These are phyloP conservation scores for Anomalospiza imberbis DNA, from an alignment of 2,797 vertebrate species.

Conservation along the genomic window DNA sequence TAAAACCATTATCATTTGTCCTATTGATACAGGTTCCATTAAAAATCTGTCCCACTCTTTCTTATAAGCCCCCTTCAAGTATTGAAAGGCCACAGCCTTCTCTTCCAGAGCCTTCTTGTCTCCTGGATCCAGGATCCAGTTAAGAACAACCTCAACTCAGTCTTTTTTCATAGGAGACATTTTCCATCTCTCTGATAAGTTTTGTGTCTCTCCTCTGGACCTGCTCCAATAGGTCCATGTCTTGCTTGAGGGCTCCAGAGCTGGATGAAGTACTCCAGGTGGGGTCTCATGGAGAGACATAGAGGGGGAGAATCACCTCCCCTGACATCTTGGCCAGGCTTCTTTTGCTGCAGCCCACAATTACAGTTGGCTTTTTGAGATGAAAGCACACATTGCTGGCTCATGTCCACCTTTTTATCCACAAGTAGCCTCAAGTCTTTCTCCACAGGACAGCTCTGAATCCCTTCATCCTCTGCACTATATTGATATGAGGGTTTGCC, in stretches of 20 bases:
- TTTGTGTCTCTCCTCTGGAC: neutral
- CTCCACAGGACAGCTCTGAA: neutral
- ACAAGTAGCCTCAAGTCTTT: neutral
- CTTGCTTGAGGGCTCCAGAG: neutral
- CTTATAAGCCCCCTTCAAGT: neutral
- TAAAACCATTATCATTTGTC: neutral
- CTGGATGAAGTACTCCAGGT: neutral
- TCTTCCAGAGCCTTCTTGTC: neutral
- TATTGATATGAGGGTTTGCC: fast-evolving
- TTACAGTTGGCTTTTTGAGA: fast-evolving
- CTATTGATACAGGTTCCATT: fast-evolving
- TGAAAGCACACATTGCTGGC: fast-evolving
- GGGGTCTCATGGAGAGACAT: fast-evolving
- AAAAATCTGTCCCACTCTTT: neutral
- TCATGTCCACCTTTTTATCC: neutral
- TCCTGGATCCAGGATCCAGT: neutral
- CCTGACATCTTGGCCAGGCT: fast-evolving
- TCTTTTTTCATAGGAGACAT: neutral
- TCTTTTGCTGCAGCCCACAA: neutral
- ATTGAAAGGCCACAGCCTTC: neutral
- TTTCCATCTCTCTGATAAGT: neutral
- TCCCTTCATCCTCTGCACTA: neutral
- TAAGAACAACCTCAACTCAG: neutral
- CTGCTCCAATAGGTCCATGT: fast-evolving
- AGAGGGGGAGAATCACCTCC: neutral